Evolutionary conservation across 92 coral and sea anemone genomes (phyloP), one percentile per base, ranked within the genome.

Genomic region (Virgularia gustaviana): DNA sequence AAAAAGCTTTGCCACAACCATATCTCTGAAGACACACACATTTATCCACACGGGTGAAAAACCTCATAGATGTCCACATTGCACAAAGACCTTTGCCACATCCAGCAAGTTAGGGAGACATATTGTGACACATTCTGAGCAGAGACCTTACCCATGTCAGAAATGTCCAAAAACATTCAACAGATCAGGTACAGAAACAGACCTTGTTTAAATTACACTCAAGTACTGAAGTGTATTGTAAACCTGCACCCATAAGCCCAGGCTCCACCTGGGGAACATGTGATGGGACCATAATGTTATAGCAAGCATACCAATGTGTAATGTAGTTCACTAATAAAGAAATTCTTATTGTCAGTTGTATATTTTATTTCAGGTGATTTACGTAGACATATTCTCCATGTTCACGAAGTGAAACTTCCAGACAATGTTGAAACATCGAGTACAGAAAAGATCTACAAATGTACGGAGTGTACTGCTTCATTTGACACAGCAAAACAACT

Each of bases 141-240:
- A 89, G 82, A 78, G 99, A 22, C 99, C 99, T 8, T 94, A 63
- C 83, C 77, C 95, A 3, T 94, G 99, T 78, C 77, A 85, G 10
- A 96, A 85, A 70, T 94, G 99, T 23, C 96, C 96, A 4, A 94
- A 94, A 64, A 82, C 96, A 18, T 94, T 94, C 81, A 94, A 94
- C 73, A 94, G 99, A 89, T 94, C 99, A 53, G 99, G 99, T 94
- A 55, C n/a, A n/a, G n/a, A n/a, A n/a, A n/a, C n/a, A n/a, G n/a
- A n/a, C n/a, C n/a, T n/a, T n/a, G n/a, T n/a, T n/a, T n/a, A n/a
- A n/a, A n/a, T n/a, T n/a, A n/a, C n/a, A n/a, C n/a, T n/a, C n/a
- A n/a, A n/a, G n/a, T n/a, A n/a, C n/a, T n/a, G n/a, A n/a, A n/a
- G n/a, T n/a, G n/a, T n/a, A n/a, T n/a, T n/a, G n/a, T n/a, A n/a